Conservation (phyloP, 2,113 vertebrate genomes). For the Ancistrus triradiatus region DNA sequence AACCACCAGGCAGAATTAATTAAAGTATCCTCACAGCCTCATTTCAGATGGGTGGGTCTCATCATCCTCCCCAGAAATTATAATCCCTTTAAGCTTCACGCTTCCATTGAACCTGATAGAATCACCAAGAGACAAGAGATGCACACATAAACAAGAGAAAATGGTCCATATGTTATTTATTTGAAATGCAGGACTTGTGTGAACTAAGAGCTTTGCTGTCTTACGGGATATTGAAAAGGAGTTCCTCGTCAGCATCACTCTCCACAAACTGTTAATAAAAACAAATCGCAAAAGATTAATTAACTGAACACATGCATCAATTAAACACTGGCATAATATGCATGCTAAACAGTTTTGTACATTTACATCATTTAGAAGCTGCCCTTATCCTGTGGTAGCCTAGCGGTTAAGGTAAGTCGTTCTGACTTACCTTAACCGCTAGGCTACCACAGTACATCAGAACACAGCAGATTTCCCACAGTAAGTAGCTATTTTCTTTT, state of each 20-base stretch:
- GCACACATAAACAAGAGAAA: background rate
- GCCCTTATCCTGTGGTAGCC: background rate
- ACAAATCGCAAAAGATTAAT: background rate
- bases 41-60: conserved; percentile 86
- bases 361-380: background rate
- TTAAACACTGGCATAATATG: too few relatives aligned
- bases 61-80: conserved; percentile 86
- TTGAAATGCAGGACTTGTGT: conserved; percentile 12
- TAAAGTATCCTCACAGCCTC: conserved; percentile 78
- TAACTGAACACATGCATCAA: background rate
- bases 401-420: too few relatives aligned
- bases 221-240: conserved; percentile 97
- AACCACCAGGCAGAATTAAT: too few relatives aligned
- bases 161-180: background rate
- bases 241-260: conserved; percentile 91
- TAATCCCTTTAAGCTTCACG: conserved; percentile 89
- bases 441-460: too few relatives aligned
- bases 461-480: too few relatives aligned
- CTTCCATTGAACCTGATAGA: conserved; percentile 87
- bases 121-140: conserved; percentile 12
- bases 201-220: conserved; percentile 38
- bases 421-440: background rate
- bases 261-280: conserved; percentile 80
- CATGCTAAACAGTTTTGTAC: background rate
- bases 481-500: too few relatives aligned